Evolutionary conservation across 2,888 invertebrate species (phyloP).

Genomic region (Drosophila greeni): DNA sequence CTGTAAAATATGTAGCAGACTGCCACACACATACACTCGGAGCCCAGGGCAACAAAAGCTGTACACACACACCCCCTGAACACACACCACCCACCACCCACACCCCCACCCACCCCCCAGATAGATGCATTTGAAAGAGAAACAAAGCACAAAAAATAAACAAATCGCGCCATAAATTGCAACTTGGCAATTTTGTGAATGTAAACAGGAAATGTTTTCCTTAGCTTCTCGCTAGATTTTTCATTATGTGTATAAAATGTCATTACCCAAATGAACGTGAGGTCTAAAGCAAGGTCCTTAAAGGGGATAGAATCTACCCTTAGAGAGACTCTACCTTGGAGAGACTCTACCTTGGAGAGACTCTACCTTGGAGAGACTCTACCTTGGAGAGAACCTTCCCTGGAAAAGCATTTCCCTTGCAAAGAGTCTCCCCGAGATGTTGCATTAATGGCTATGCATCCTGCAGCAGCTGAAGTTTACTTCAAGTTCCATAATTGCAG

Average conservation of each 20-base stretch:
- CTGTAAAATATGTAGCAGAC: conserved; percentile 59
- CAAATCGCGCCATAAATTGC: conserved; percentile 65
- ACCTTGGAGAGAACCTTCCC: neutral
- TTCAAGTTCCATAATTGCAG: conserved; percentile 53
- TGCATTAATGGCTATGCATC: conserved; percentile 27
- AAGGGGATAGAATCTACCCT: neutral
- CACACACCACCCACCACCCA: neutral
- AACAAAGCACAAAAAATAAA: conserved; percentile 46
- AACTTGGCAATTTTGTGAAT: conserved; percentile 62
- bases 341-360: neutral
- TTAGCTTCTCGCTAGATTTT: conserved; percentile 44
- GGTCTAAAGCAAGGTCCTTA: neutral
- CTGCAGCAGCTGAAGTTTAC: conserved; percentile 27
- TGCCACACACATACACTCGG: conserved; percentile 8
- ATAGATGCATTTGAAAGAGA: conserved; percentile 46
- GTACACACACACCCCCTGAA: conserved; percentile 10
- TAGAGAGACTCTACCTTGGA: neutral
- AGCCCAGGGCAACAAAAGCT: conserved; percentile 15
- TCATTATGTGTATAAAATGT: conserved; percentile 35
- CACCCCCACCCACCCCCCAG: conserved; percentile 10
- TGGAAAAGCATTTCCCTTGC: neutral
- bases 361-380: neutral
- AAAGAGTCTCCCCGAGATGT: neutral
- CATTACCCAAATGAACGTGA: conserved; percentile 36
- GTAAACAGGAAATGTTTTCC: conserved; percentile 71